A percentile compares a stretch with the other conserved stretches of the same genome.
phyloP scores from a whole-genome alignment of 1,140 invertebrate species.

The Zaprionus camerounensis region DNA sequence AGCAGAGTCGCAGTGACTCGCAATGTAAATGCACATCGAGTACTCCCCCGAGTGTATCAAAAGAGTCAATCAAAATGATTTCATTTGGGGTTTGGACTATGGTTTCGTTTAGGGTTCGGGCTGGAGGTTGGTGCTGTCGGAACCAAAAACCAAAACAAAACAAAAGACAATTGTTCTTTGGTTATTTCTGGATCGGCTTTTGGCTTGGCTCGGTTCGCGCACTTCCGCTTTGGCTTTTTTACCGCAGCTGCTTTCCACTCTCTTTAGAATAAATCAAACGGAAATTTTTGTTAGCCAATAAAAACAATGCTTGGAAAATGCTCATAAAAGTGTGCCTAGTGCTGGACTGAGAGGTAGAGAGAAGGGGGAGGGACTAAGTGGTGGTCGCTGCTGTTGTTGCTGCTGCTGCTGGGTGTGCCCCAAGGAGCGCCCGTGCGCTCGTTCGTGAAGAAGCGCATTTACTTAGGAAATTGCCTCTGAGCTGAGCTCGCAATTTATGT shows the following conservation, averaged over 20 bases:
- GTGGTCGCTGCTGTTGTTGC: conserved; percentile 3
- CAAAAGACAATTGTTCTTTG: conserved; percentile 55
- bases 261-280: conserved; percentile 77
- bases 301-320: conserved; percentile 50
- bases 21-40: conserved; percentile 6
- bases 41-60: conserved; percentile 29
- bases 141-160: conserved; percentile 30
- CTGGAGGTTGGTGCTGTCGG: conserved; percentile 17
- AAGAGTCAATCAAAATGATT: conserved; percentile 65
- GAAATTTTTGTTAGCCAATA: conserved; percentile 57
- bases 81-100: conserved; percentile 31
- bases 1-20: not conserved
- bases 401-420: conserved; percentile 38
- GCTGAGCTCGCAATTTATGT: conserved; percentile 59
- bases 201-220: conserved; percentile 58
- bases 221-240: conserved; percentile 62
- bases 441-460: conserved; percentile 72
- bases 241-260: conserved; percentile 27
- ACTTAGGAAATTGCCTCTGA: conserved; percentile 56
- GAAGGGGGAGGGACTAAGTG: conserved; percentile 3
- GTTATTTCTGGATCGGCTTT: conserved; percentile 26
- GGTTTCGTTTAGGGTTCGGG: conserved; percentile 24
- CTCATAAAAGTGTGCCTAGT: conserved; percentile 52
- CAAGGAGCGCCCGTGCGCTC: conserved; percentile 72
- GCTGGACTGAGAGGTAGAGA: conserved; percentile 23